A percentile compares a stretch with the other conserved stretches of the same genome.
These are phyloP conservation scores for Hemaris fuciformis DNA, from an alignment of 2,888 invertebrate genomes.

Conservation along the genomic window DNA sequence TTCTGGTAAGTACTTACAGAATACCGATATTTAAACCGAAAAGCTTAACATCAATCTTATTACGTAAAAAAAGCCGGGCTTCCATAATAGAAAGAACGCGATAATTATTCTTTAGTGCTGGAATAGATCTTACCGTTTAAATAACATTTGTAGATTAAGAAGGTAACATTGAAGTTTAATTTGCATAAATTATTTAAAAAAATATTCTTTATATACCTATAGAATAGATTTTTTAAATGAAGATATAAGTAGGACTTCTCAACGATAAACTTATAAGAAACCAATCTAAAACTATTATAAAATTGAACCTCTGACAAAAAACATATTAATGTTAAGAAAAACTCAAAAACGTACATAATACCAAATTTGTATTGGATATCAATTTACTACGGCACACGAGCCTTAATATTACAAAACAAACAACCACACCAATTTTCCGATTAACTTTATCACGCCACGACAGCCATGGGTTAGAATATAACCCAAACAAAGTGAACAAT, in stretches of 20 bases:
- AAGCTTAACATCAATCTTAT: not conserved
- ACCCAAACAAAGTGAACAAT: not conserved
- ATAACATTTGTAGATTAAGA: too few relatives aligned
- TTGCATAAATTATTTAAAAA: too few relatives aligned
- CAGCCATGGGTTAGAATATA: not conserved
- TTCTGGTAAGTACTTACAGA: constrained; percentile 76
- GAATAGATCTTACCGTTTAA: too few relatives aligned
- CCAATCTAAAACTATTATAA: too few relatives aligned
- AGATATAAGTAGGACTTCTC: too few relatives aligned
- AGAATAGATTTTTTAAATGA: too few relatives aligned
- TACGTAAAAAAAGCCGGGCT: not conserved
- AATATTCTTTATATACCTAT: too few relatives aligned
- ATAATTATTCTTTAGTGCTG: not conserved
- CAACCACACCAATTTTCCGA: not conserved
- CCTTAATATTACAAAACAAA: not conserved
- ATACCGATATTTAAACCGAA: not conserved
- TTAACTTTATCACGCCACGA: not conserved
- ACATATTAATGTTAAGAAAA: too few relatives aligned
- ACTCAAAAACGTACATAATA: too few relatives aligned
- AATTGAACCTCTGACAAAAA: too few relatives aligned
- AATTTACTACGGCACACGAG: not conserved
- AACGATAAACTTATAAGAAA: too few relatives aligned
- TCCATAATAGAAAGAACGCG: not conserved
- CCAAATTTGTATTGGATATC: not conserved
- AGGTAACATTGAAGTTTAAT: too few relatives aligned